Base-by-base conservation (phyloP, 1,140 invertebrate species). In the Orchestia grillus region DNA sequence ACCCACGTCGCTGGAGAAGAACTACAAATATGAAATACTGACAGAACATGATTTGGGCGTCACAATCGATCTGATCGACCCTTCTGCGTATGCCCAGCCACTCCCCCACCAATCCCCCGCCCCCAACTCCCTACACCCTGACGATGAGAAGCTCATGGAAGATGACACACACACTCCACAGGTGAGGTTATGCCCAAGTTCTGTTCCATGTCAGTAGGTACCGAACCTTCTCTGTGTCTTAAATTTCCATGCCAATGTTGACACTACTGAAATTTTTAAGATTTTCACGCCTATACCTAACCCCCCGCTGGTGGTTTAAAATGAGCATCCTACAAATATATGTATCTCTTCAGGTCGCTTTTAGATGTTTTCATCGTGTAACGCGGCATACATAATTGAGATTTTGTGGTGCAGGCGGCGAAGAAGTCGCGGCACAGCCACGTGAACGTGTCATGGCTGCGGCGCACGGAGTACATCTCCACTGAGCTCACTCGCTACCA, bases 381-480 rank as follows among this genome's bases (percentile, higher is more conserved):
- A n/a, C n/a, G 47, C 28, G 28, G 28, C 62, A 77, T 8, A 77
- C 3, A 8, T 53, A 53, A 19, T n/a, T 53, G 47, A 8, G 19
- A 53, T 96, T 53, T 90, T 90, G 41, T 36, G 88, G 36, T 77
- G 62, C 97, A 96, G 96, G 96, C 96, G 95, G 96, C 96, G 43
- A 97, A 96, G 96, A 97, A 97, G 95, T 98, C 98, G 41, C 98
- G 98, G 19, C 99, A 99, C 98, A 99, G 99, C 98, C 99, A 99
- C 0, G 98, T 98, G 96, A 99, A 98, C 97, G 99, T 99, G 1
- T 99, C 99, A 3, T 99, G 99, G 99, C 98, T 99, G 97, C 98
- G 99, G 95, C 98, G 99, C 97, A 99, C 99, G 0, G 99, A 99
- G 97, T 99, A 99, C 97, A 99, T 99, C 97, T 99, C 99, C 8